Evolutionary conservation across 2,113 vertebrate species (phyloP).

Genomic region (Poicephalus gulielmi): DNA sequence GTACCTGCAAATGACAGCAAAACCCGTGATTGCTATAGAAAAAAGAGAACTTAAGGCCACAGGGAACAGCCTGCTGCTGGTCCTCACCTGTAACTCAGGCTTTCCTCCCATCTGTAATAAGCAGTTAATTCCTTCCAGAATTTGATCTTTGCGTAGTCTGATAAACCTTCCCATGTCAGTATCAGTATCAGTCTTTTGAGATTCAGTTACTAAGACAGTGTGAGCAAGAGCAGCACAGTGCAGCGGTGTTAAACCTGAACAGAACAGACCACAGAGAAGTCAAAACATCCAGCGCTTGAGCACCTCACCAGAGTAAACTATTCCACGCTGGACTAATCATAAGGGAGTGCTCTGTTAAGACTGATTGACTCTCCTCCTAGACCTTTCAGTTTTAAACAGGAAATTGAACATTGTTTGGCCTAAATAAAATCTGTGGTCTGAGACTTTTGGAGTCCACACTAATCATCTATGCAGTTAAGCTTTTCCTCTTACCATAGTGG

Average conservation of each 20-base stretch:
- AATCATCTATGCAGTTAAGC: accelerated
- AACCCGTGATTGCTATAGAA: neutral
- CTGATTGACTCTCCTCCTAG: neutral
- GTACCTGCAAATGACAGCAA: neutral
- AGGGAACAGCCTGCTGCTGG: accelerated
- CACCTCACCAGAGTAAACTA: accelerated
- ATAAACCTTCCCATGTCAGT: constrained; percentile 42
- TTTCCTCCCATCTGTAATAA: constrained; percentile 82
- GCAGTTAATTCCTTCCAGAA: constrained; percentile 80
- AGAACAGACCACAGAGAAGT: neutral
- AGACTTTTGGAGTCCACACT: accelerated
- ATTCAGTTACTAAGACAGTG: constrained; percentile 50
- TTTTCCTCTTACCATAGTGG: constrained; percentile 66
- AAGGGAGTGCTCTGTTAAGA: too few species aligned
- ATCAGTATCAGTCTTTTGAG: neutral
- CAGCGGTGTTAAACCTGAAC: constrained; percentile 78
- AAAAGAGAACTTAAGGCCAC: accelerated
- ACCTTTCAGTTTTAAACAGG: neutral
- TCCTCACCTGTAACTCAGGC: constrained; percentile 62
- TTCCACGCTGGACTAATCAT: accelerated
- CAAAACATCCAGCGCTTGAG: accelerated
- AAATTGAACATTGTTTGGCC: neutral
- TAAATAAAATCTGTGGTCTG: neutral
- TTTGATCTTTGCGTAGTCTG: constrained; percentile 70
- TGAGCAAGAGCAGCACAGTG: constrained; percentile 77